phyloP scores from a whole-genome alignment of 2,888 invertebrate species.

The Drosophila borborema region DNA sequence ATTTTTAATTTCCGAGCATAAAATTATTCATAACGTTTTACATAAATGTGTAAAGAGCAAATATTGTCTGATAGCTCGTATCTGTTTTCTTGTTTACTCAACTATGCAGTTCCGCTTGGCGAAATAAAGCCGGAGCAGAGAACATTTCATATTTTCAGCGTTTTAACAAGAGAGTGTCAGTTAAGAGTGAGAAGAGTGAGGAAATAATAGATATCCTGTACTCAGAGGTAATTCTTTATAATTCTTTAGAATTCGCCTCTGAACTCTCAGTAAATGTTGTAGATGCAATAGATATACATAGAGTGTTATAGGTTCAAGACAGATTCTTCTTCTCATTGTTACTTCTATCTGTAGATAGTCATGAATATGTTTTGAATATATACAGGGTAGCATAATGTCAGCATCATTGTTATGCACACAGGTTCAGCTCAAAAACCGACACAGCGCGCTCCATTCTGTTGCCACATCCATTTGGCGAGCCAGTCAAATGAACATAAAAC shows the following conservation, averaged over 20 bases:
- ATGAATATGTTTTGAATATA: no score
- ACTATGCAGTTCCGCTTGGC: conserved; percentile 18
- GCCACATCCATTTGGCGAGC: conserved; percentile 12
- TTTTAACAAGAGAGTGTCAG: not conserved
- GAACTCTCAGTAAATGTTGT: no score
- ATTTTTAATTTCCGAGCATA: not conserved
- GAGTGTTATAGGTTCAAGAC: not conserved
- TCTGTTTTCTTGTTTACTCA: conserved; percentile 20
- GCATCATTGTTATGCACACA: conserved; percentile 11
- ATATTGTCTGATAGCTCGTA: conserved; percentile 9
- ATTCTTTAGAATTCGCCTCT: not conserved
- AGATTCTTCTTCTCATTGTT: not conserved
- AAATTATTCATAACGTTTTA: not conserved
- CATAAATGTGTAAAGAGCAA: not conserved
- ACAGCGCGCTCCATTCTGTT: not conserved
- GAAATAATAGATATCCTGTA: not conserved
- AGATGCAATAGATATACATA: not conserved
- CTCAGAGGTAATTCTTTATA: not conserved
- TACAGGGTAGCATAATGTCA: conserved; percentile 2
- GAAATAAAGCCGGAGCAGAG: conserved; percentile 12
- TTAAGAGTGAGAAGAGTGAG: no score
- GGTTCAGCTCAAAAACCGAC: conserved; percentile 6
- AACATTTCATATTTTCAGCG: not conserved
- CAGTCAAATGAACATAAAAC: conserved; percentile 62
- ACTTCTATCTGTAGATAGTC: not conserved